Base-by-base conservation (phyloP, 37 sponge, comb jelly and placozoan genomes). In the Agelas oroides region DNA sequence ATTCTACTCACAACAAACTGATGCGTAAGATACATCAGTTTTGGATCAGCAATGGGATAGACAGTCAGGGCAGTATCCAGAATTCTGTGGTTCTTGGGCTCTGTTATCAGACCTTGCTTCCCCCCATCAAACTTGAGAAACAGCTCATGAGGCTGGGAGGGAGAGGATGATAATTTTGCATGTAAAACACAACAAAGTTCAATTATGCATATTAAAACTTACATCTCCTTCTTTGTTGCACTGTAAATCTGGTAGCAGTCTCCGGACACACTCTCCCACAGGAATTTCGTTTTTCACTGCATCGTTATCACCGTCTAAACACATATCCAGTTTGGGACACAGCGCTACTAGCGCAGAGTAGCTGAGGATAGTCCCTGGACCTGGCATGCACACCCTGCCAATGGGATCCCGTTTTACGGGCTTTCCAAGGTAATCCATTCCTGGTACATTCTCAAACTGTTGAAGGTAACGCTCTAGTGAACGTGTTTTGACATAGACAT, bases 331-430 rank as follows among this genome's bases (percentile, higher is more conserved):
- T 30, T 58, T 67, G 15, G 75, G 59, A 34, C 85, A 84, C n/a
- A 84, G 17, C 28, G 53, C 67, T 18, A 17, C 16, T 1, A 84
- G 57, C 21, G 55, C 31, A 27, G 25, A 32, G 57, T 84, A 37
- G 53, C 85, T 84, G 37, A 84, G 58, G 23, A 84, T 38, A 30
- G n/a, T 84, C n/a, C 85, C 85, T 31, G 85, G 67, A 35, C 76
- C 76, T 24, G 60, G 25, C 40, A 84, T 54, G 31, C 85, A 84
- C 46, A 53, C 74, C 40, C 74, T 36, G 5, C 65, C 66, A 2
- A 65, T 33, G 11, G 56, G 35, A 27, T 66, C 80, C 21, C 57
- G 37, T 8, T 69, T 70, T 36, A 35, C 14, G 11, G 70, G 75
- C 24, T 64, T 65, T n/a, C 75, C 85, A 21, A 76, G 55, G 39